A percentile compares a stretch with the other conserved stretches of the same genome.
Evolutionary conservation across 2,113 vertebrate genomes (phyloP).

Genomic region (Platysternon megacephalum): DNA sequence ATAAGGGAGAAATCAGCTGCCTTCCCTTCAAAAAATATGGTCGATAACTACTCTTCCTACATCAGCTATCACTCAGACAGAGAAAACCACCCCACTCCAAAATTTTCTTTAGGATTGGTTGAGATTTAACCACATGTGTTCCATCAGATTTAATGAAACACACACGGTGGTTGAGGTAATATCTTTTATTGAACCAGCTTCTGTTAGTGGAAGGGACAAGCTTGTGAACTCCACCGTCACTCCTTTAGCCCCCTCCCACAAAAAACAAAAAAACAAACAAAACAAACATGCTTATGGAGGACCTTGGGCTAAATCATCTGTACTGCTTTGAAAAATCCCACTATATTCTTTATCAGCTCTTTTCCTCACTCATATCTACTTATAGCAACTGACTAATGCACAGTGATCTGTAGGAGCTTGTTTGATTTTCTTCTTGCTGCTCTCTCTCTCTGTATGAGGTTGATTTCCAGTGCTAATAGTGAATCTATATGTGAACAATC

Average conservation of each 20-base stretch:
- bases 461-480: slow-evolving; percentile 1
- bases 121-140: background rate
- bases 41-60: background rate
- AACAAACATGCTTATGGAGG: background rate
- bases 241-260: background rate
- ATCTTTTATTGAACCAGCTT: background rate
- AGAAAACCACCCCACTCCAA: background rate
- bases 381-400: background rate
- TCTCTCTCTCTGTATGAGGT: background rate
- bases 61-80: background rate
- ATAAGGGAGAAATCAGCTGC: too few relatives aligned
- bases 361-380: background rate
- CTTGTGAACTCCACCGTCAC: background rate
- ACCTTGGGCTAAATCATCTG: background rate
- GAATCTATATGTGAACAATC: background rate
- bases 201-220: background rate
- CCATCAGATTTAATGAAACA: background rate
- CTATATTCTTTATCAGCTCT: background rate
- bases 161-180: too few relatives aligned
- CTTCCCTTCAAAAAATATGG: background rate
- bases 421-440: background rate
- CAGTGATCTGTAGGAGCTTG: background rate
- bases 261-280: background rate
- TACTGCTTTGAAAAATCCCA: background rate
- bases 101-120: background rate